Base-by-base conservation (phyloP, 2,797 vertebrate species). In the Ciconia nigra region DNA sequence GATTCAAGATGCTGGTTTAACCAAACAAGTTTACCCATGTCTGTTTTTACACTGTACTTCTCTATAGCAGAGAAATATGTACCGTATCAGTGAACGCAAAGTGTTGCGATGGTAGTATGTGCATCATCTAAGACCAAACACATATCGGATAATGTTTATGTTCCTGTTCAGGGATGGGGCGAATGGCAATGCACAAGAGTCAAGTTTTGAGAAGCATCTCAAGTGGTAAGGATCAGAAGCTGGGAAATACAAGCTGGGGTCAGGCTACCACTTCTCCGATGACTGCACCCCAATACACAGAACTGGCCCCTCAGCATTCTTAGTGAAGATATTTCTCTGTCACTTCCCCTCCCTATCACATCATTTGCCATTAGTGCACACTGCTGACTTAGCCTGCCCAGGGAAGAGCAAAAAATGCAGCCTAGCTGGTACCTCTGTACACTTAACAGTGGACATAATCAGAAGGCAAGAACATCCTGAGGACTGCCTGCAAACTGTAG, bases 51-150 rank as follows among this genome's bases (percentile, higher is more conserved):
- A n/a, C 18, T 39, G 24, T 21, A 37, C 39, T 72, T 52, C 35
- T 33, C 59, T 33, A 28, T 54, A 58, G 35, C 8, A 26, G 26
- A 73, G 22, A 72, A 61, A 14, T 15, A 42, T 0, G 5, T n/a
- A 52, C 21, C 3, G 0, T 18, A 37, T 22, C 69, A 76, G 15
- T 29, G 41, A 71, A 62, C 29, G 52, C 39, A 42, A 83, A 49
- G 29, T 13, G 2, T 14, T 52, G 31, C 1, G 0, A 58, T 13
- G 11, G 31, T 13, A 29, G 18, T 3, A 46, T 0, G 0, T 3
- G 11, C 24, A n/a, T n/a, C 1, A 0, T 28, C 18, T 17, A 63
- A 70, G 42, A 65, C 11, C 37, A 70, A 54, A 59, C 6, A 22
- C 4, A 2, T 24, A 63, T 15, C 5, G 2, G 54, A 51, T 57